Evolutionary conservation across 2,113 vertebrate species (phyloP).

Genomic region (Hemiprocne comata): DNA sequence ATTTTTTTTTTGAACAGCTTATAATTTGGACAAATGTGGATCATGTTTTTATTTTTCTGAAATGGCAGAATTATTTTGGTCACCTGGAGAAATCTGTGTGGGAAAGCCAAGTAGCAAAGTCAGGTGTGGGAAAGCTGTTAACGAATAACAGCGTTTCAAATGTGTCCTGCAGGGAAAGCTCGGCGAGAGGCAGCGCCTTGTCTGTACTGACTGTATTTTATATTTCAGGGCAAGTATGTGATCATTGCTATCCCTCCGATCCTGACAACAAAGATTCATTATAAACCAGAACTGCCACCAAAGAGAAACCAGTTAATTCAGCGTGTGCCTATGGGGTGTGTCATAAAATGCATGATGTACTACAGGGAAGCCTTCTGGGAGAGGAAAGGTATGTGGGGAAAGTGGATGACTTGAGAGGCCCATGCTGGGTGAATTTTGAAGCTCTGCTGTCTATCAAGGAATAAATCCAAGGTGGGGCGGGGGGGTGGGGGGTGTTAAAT

Average conservation of each 20-base stretch:
- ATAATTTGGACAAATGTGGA: not conserved
- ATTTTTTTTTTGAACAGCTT: not conserved
- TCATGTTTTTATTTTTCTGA: not conserved
- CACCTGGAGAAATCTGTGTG: not conserved
- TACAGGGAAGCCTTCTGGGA: slow-evolving; percentile 96
- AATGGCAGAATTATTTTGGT: not conserved
- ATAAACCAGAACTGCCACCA: slow-evolving; percentile 87
- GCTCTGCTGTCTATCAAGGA: not conserved
- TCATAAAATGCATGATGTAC: slow-evolving; percentile 98
- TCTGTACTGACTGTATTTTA: slow-evolving; percentile 25
- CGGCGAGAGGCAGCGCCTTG: rapidly evolving
- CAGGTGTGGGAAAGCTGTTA: not conserved
- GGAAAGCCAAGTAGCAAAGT: not conserved
- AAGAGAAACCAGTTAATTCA: slow-evolving; percentile 92
- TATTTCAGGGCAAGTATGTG: slow-evolving; percentile 85
- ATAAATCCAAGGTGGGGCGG: not conserved
- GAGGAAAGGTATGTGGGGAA: slow-evolving; percentile 83
- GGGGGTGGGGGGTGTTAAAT: not conserved
- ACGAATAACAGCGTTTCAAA: not conserved
- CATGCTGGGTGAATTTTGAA: not conserved
- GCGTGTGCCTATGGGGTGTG: slow-evolving; percentile 91
- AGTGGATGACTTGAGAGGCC: not conserved
- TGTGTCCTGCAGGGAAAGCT: rapidly evolving
- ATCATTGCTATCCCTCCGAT: slow-evolving; percentile 89
- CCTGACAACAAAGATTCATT: slow-evolving; percentile 91